Evolutionary conservation across 2,113 vertebrate genomes (phyloP).

Genomic region (Urocolius indicus): DNA sequence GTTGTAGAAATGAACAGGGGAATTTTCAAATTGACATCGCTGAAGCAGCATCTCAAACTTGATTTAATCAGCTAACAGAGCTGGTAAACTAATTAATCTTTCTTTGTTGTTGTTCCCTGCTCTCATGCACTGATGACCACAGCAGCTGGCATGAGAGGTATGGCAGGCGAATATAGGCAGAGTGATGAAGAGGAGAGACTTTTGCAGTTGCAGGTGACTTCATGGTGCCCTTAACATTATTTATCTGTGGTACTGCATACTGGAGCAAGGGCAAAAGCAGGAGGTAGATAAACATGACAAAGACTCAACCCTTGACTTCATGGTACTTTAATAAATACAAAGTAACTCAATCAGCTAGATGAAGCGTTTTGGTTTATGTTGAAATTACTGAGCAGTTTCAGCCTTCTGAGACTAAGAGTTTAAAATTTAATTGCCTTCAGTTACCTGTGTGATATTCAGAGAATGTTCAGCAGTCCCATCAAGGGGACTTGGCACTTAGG

Average conservation of each 20-base stretch:
- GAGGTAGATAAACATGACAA: not conserved
- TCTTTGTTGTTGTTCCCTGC: not conserved
- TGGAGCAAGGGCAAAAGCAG: not conserved
- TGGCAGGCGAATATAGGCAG: rapidly evolving
- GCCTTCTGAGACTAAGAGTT: not conserved
- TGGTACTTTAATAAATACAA: not conserved
- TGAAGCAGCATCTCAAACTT: not conserved
- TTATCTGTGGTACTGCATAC: not conserved
- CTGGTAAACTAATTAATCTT: not conserved
- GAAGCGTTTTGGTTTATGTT: not conserved
- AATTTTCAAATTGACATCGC: not conserved
- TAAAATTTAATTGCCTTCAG: not conserved
- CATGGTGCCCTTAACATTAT: not conserved
- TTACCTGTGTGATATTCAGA: not conserved
- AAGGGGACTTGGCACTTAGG: not conserved
- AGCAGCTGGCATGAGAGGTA: not conserved
- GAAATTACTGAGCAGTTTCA: not conserved
- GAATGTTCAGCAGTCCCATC: not conserved
- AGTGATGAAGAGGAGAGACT: not conserved
- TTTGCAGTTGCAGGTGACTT: not conserved
- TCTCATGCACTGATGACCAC: not conserved
- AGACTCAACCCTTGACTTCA: not conserved
- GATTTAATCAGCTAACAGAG: not conserved
- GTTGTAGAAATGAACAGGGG: not conserved
- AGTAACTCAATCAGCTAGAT: not conserved